These are phyloP conservation scores for Hylyphantes graminicola DNA, from an alignment of 1,140 invertebrate genomes.

Conservation along the genomic window DNA sequence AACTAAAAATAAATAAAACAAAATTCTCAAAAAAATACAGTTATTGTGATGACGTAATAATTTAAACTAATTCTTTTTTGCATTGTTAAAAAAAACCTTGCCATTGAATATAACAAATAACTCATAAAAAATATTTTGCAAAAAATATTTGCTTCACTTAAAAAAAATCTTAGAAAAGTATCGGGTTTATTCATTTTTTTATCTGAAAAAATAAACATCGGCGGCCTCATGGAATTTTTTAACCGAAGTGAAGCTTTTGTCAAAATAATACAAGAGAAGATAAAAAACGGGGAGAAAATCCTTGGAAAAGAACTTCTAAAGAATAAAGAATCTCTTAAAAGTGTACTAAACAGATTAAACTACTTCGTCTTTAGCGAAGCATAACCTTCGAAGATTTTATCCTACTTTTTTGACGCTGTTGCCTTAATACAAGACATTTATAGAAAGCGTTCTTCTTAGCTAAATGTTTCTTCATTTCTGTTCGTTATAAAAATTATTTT, in stretches of 20 bases:
- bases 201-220: background rate
- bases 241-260: slow-evolving; percentile 2
- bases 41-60: background rate
- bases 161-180: slow-evolving; percentile 7
- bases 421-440: background rate
- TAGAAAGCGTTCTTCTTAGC: background rate
- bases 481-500: background rate
- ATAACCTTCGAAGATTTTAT: slow-evolving; percentile 25
- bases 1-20: background rate
- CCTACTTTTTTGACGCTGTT: background rate
- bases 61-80: background rate
- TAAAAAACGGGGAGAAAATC: slow-evolving; percentile 5
- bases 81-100: background rate
- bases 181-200: background rate
- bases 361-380: slow-evolving; percentile 2
- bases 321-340: slow-evolving; percentile 38
- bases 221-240: slow-evolving; percentile 15
- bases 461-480: background rate
- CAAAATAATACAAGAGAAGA: slow-evolving; percentile 15
- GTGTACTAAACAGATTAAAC: slow-evolving; percentile 41
- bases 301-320: background rate
- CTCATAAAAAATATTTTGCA: background rate
- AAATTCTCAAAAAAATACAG: background rate
- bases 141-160: background rate
- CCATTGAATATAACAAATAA: background rate